Conservation (phyloP, 2,113 vertebrate species). For the Pongo pygmaeus region DNA sequence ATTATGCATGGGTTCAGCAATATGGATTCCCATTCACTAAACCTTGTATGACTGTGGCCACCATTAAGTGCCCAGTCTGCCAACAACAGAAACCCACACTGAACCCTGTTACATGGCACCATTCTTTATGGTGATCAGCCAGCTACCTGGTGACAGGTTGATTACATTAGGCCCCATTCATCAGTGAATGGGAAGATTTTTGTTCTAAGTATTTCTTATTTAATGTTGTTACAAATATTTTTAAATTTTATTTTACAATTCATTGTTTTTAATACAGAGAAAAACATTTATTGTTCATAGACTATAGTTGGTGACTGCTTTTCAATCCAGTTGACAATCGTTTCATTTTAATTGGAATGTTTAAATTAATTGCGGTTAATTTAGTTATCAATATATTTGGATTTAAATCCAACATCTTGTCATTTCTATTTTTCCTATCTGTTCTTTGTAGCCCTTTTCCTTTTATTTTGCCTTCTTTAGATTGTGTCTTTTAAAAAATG, state of each 20-base stretch:
- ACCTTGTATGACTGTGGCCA: neutral
- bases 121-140: neutral
- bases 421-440: neutral
- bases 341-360: neutral
- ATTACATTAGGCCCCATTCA: neutral
- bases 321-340: neutral
- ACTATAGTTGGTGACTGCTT: neutral
- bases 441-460: neutral
- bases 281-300: neutral
- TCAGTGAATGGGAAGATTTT: neutral
- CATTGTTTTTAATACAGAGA: neutral
- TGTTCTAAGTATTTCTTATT: neutral
- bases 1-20: neutral
- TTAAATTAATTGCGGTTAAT: neutral
- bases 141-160: neutral
- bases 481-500: neutral
- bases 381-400: neutral
- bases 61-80: neutral
- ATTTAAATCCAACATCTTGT: neutral
- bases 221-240: neutral
- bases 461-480: neutral
- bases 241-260: neutral
- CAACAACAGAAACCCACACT: neutral
- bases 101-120: neutral
- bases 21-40: neutral